These are phyloP conservation scores for Lophotriccus pileatus DNA, from an alignment of 2,797 vertebrate genomes.

Conservation along the genomic window DNA sequence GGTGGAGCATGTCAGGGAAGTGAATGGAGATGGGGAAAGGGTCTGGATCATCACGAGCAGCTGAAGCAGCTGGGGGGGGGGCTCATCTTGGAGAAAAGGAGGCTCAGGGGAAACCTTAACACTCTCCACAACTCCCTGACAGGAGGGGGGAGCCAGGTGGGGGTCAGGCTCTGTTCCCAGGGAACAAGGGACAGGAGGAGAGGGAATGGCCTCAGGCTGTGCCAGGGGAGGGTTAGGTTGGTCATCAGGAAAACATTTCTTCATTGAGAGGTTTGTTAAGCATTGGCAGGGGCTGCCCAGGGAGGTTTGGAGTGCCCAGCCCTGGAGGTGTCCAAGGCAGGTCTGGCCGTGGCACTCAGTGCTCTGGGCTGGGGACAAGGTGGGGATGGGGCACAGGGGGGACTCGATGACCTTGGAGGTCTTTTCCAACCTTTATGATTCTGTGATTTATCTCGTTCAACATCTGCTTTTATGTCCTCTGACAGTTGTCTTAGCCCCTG, in stretches of 20 bases:
- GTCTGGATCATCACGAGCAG: neutral
- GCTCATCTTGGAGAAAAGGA: neutral
- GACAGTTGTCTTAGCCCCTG: neutral
- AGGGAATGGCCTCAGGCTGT: neutral
- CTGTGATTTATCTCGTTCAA: neutral
- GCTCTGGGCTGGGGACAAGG: neutral
- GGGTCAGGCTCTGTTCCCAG: neutral
- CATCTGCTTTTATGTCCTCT: neutral
- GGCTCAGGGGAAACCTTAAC: neutral
- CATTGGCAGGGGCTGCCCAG: neutral
- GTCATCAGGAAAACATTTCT: neutral
- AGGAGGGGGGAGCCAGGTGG: neutral
- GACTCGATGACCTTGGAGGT: rapidly evolving
- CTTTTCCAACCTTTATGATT: neutral
- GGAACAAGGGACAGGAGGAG: neutral
- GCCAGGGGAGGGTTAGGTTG: neutral
- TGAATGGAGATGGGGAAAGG: neutral
- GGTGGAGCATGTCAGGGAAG: neutral
- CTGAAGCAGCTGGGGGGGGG: neutral
- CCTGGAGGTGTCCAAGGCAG: neutral
- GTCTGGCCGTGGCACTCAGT: rapidly evolving
- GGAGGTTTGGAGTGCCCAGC: neutral
- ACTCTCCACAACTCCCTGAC: neutral
- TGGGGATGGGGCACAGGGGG: rapidly evolving
- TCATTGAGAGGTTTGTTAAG: no score